Percentiles rank a stretch among this genome's conserved stretches.
phyloP scores from a whole-genome alignment of 2,888 invertebrate species.

The Melieria picta region DNA sequence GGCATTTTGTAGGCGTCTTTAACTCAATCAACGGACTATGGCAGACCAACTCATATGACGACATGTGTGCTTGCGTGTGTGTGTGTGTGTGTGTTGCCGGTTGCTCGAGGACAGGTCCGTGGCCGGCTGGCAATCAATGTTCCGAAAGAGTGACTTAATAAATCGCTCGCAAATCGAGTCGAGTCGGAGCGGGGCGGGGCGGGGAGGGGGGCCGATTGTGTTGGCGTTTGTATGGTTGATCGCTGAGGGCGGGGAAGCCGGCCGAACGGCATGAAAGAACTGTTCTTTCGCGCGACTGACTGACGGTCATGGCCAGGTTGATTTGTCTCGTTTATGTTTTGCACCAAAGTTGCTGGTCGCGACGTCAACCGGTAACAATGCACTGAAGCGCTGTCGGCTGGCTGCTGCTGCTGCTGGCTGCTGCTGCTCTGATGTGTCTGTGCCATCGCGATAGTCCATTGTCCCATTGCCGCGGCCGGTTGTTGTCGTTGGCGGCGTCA shows the following conservation, averaged over 20 bases:
- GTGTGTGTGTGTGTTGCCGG: conserved; percentile 9
- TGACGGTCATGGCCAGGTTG: conserved; percentile 43
- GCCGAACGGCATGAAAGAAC: conserved; percentile 8
- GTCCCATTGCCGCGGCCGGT: too few relatives aligned
- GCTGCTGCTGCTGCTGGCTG: background rate
- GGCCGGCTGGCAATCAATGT: conserved; percentile 28
- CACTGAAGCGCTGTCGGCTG: background rate
- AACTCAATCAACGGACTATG: conserved; percentile 32
- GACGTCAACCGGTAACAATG: conserved; percentile 7
- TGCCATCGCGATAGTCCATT: too few relatives aligned
- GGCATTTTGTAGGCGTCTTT: conserved; percentile 31
- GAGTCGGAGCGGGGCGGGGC: conserved; percentile 10
- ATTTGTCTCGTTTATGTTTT: conserved; percentile 38
- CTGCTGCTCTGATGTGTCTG: too few relatives aligned
- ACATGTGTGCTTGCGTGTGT: conserved; percentile 7
- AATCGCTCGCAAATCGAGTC: conserved; percentile 35
- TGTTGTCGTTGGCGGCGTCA: background rate
- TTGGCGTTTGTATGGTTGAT: background rate
- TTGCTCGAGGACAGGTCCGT: background rate
- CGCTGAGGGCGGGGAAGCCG: background rate
- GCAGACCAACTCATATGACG: background rate
- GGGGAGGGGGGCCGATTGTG: background rate
- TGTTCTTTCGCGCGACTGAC: conserved; percentile 34
- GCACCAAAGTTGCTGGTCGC: background rate
- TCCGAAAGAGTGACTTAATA: conserved; percentile 42